These are phyloP conservation scores for Antheraea assamensis DNA, from an alignment of 2,888 invertebrate genomes.

Conservation along the genomic window DNA sequence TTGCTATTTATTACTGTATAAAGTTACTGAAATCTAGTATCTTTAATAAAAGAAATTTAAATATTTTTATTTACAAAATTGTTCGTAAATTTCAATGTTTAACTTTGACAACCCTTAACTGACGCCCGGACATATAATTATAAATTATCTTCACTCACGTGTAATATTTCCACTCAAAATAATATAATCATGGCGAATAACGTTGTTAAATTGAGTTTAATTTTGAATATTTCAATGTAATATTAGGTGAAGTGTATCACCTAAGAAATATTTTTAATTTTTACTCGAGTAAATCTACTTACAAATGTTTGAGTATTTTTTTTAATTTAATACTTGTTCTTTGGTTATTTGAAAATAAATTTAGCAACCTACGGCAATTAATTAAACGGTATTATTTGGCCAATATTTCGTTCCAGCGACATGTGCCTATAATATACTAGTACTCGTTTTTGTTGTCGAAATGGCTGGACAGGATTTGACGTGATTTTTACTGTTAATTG, in stretches of 20 bases:
- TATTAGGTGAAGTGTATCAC: background rate
- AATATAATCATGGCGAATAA: slow-evolving; percentile 21
- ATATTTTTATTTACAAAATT: background rate
- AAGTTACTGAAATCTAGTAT: too few relatives aligned
- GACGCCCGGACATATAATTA: slow-evolving; percentile 35
- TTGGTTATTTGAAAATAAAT: background rate
- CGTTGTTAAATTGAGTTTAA: background rate
- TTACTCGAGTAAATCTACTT: background rate
- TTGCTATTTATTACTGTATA: too few relatives aligned
- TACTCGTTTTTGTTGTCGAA: too few relatives aligned
- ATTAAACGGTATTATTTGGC: too few relatives aligned
- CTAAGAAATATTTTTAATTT: background rate
- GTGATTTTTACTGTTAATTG: too few relatives aligned
- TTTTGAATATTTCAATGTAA: background rate
- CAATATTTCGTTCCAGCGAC: too few relatives aligned
- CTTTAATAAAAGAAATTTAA: too few relatives aligned
- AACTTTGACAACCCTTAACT: slow-evolving; percentile 21
- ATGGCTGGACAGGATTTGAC: too few relatives aligned
- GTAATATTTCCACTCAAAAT: slow-evolving; percentile 23
- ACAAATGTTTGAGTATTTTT: background rate
- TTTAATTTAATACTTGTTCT: background rate
- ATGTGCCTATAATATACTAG: too few relatives aligned
- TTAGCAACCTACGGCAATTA: too few relatives aligned
- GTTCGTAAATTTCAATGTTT: background rate
- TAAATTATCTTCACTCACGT: slow-evolving; percentile 30